Conservation (phyloP, 1,140 invertebrate species). For the Cydia splendana region DNA sequence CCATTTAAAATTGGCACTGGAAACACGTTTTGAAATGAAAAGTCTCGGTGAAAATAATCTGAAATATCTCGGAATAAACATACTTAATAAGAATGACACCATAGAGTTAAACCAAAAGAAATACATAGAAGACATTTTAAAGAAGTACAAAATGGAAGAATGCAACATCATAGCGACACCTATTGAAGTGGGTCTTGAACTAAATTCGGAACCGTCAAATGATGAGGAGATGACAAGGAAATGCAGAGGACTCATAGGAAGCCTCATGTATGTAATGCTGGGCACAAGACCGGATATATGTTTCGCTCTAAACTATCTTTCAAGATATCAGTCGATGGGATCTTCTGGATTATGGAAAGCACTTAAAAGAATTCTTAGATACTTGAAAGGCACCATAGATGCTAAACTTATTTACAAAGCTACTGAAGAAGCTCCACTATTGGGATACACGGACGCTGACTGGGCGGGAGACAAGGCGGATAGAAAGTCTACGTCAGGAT, state of each 20-base stretch:
- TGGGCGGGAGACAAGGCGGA: constrained; percentile 52
- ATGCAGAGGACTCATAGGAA: constrained; percentile 46
- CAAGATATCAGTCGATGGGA: constrained; percentile 48
- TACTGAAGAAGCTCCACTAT: constrained; percentile 19
- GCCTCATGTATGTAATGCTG: constrained; percentile 51
- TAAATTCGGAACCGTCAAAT: too few relatives aligned
- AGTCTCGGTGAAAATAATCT: too few relatives aligned
- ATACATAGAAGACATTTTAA: too few relatives aligned
- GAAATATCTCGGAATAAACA: too few relatives aligned
- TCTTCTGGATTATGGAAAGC: constrained; percentile 44
- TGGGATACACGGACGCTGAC: constrained; percentile 51
- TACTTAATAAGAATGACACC: too few relatives aligned
- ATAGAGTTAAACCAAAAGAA: too few relatives aligned
- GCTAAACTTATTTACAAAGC: constrained; percentile 36
- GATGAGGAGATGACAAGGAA: background rate
- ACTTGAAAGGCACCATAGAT: constrained; percentile 49
- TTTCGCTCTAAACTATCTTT: constrained; percentile 46
- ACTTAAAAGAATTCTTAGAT: constrained; percentile 52
- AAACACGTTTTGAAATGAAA: too few relatives aligned
- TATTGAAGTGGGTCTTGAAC: too few relatives aligned
- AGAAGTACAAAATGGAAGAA: too few relatives aligned
- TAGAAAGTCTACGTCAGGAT: constrained; percentile 56
- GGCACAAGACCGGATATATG: constrained; percentile 51
- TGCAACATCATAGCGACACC: too few relatives aligned
- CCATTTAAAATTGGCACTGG: too few relatives aligned